Conservation (phyloP, 2,888 invertebrate species). For the Orthonychiurus folsomi region DNA sequence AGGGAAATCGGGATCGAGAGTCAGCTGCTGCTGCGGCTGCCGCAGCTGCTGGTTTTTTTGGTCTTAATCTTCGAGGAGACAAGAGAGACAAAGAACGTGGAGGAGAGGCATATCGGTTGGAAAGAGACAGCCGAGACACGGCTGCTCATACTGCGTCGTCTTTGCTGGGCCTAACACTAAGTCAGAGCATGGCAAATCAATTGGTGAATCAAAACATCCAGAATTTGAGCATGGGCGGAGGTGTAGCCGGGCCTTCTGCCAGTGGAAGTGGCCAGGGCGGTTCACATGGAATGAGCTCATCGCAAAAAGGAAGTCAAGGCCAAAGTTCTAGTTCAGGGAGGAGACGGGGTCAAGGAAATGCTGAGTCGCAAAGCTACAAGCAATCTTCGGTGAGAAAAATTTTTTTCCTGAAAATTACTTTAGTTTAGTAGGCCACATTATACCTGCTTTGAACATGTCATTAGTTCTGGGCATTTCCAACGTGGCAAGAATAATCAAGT, state of each 20-base stretch:
- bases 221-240: slow-evolving; percentile 12
- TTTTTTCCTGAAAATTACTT: slow-evolving; percentile 1
- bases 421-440: neutral
- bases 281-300: neutral
- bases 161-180: slow-evolving; percentile 5
- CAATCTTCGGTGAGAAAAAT: slow-evolving; percentile 8
- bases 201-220: slow-evolving; percentile 10
- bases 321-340: neutral
- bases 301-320: slow-evolving; percentile 3
- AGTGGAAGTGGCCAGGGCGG: slow-evolving; percentile 9
- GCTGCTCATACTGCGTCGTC: slow-evolving; percentile 5
- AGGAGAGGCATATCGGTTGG: slow-evolving; percentile 8
- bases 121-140: slow-evolving; percentile 1
- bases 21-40: neutral
- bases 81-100: slow-evolving; percentile 13
- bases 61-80: slow-evolving; percentile 5
- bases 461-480: neutral
- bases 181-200: slow-evolving; percentile 13
- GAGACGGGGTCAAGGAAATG: slow-evolving; percentile 5
- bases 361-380: slow-evolving; percentile 8
- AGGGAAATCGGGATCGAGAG: neutral
- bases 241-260: slow-evolving; percentile 5
- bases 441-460: neutral
- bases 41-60: neutral
- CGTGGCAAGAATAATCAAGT: neutral